Evolutionary conservation across 2,797 vertebrate species (phyloP).

Genomic region (Enteromius thamalakanensis): DNA sequence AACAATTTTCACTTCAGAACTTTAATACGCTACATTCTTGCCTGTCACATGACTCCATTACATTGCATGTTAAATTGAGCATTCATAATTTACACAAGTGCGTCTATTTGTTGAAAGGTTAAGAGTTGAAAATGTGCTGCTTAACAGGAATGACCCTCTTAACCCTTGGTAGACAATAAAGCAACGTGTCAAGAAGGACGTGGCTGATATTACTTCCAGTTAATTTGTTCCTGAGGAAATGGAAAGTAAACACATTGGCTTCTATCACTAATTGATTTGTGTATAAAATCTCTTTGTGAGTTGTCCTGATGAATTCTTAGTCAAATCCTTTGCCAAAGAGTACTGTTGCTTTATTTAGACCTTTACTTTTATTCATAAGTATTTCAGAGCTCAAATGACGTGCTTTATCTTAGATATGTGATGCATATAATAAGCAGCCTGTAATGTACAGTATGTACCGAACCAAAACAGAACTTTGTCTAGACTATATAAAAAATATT

Average conservation of each 20-base stretch:
- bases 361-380: neutral
- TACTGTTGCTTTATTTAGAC: neutral
- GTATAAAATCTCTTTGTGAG: neutral
- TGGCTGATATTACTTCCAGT: slow-evolving; percentile 5
- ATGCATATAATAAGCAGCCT: neutral
- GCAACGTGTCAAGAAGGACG: slow-evolving; percentile 15
- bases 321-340: neutral
- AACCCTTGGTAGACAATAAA: slow-evolving; percentile 19
- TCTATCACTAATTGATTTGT: neutral
- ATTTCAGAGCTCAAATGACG: neutral
- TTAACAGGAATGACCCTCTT: slow-evolving; percentile 5
- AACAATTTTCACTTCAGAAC: neutral
- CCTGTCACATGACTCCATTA: neutral
- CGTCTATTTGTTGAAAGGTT: slow-evolving; percentile 1
- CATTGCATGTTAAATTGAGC: slow-evolving; percentile 11
- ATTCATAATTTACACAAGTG: slow-evolving; percentile 9
- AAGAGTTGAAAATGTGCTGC: slow-evolving; percentile 1
- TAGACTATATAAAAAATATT: neutral
- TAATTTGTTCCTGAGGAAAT: slow-evolving; percentile 12
- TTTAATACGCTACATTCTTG: neutral
- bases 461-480: neutral
- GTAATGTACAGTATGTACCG: neutral
- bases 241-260: neutral
- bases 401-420: neutral
- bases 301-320: neutral